Percentiles rank a stretch among this genome's conserved stretches.
Conservation (phyloP, 64 coral and sea anemone genomes). For the Hydrozoanthus tunicans region DNA sequence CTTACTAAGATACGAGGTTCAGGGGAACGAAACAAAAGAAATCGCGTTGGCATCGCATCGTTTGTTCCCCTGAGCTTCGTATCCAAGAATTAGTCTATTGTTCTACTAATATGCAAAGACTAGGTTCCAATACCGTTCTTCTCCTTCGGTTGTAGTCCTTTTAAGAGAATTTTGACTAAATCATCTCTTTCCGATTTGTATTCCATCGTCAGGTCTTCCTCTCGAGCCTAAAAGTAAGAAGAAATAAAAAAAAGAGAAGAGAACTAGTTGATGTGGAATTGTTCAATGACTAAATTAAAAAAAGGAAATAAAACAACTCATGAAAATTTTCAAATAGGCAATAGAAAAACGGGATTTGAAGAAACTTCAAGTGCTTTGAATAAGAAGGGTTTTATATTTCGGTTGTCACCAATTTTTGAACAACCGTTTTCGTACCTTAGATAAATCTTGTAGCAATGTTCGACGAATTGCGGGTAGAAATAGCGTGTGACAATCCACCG, state of each 20-base stretch:
- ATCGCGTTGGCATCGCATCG: no score
- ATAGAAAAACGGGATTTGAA: no score
- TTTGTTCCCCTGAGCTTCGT: no score
- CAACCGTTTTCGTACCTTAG: constrained; percentile 20
- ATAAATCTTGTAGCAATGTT: constrained; percentile 57
- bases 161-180: constrained; percentile 36
- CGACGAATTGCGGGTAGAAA: constrained; percentile 62
- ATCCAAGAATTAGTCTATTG: no score
- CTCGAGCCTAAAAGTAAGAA: constrained; percentile 42
- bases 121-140: constrained; percentile 60
- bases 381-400: no score
- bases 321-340: background rate
- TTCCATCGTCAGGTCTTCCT: constrained; percentile 71
- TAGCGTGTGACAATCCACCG: constrained; percentile 67
- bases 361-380: no score
- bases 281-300: background rate
- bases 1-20: no score
- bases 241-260: background rate
- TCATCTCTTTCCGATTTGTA: constrained; percentile 74
- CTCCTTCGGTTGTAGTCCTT: constrained; percentile 63
- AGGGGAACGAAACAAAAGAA: no score
- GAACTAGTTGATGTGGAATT: background rate
- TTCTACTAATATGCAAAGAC: background rate
- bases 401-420: background rate
- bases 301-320: background rate